phyloP scores from a whole-genome alignment of 2,797 vertebrate species.

The Melanogrammus aeglefinus region DNA sequence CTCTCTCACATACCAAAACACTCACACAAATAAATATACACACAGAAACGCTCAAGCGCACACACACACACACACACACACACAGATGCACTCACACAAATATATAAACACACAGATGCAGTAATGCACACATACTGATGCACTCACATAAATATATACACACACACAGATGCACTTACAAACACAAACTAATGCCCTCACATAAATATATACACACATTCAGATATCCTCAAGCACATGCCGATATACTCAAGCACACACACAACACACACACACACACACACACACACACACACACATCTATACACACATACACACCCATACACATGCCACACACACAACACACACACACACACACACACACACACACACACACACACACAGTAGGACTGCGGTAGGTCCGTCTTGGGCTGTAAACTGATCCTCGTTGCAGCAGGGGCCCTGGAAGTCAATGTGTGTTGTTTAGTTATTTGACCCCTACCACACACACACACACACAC shows the following conservation, averaged over 20 bases:
- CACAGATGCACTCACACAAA: not conserved
- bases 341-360: slow-evolving; percentile 11
- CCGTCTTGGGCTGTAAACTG: slow-evolving; percentile 45
- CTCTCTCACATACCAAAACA: not conserved
- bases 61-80: not conserved
- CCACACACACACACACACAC: slow-evolving; percentile 43
- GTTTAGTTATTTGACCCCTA: slow-evolving; percentile 62
- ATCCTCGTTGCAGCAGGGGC: slow-evolving; percentile 34
- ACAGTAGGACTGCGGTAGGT: slow-evolving; percentile 33
- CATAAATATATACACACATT: not conserved
- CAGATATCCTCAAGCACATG: not conserved
- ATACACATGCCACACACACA: slow-evolving; percentile 5
- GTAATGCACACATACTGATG: not conserved
- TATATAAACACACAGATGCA: too few relatives aligned
- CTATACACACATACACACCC: slow-evolving; percentile 6
- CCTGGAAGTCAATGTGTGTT: slow-evolving; percentile 31
- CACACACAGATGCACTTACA: not conserved
- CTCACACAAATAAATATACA: not conserved
- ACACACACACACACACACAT: slow-evolving; percentile 13
- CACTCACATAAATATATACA: not conserved
- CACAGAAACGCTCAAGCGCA: not conserved
- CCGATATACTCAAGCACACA: not conserved
- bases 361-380: slow-evolving; percentile 10
- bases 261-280: slow-evolving; percentile 12
- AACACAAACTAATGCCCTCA: not conserved